phyloP scores from a whole-genome alignment of 2,888 invertebrate species.

The Acronicta aceris region DNA sequence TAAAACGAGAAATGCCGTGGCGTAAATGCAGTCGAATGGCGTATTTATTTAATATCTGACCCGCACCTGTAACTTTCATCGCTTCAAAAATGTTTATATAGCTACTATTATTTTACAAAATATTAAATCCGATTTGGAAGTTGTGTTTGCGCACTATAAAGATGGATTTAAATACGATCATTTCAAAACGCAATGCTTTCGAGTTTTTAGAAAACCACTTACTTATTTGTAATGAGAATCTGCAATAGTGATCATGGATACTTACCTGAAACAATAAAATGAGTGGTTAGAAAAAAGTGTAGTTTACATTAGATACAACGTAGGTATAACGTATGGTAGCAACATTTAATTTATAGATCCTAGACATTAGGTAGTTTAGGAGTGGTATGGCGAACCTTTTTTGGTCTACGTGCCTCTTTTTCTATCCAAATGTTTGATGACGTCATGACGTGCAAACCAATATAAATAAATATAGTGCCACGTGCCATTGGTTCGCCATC shows the following conservation, averaged over 20 bases:
- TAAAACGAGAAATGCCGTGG: constrained; percentile 8
- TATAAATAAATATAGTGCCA: too few relatives aligned
- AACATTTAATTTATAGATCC: too few relatives aligned
- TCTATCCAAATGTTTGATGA: too few relatives aligned
- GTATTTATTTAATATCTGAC: constrained; percentile 32
- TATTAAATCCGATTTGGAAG: constrained; percentile 24
- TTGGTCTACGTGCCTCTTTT: too few relatives aligned
- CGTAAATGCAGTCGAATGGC: constrained; percentile 15
- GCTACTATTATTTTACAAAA: constrained; percentile 33
- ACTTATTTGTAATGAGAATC: not conserved
- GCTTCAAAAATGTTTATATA: constrained; percentile 27
- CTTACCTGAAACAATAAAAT: constrained; percentile 43
- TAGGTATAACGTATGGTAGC: too few relatives aligned
- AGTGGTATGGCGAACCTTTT: too few relatives aligned
- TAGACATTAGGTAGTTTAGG: too few relatives aligned
- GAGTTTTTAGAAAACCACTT: constrained; percentile 17
- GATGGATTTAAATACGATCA: constrained; percentile 29
- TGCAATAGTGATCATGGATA: constrained; percentile 6
- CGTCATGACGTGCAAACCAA: too few relatives aligned
- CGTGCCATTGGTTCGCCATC: too few relatives aligned
- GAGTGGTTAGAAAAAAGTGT: too few relatives aligned
- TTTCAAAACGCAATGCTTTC: constrained; percentile 8
- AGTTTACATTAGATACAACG: too few relatives aligned
- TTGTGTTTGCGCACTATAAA: constrained; percentile 21
- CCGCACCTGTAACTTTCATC: constrained; percentile 33